Base-by-base conservation (phyloP, 2,888 invertebrate genomes). In the Nycteola revayana region DNA sequence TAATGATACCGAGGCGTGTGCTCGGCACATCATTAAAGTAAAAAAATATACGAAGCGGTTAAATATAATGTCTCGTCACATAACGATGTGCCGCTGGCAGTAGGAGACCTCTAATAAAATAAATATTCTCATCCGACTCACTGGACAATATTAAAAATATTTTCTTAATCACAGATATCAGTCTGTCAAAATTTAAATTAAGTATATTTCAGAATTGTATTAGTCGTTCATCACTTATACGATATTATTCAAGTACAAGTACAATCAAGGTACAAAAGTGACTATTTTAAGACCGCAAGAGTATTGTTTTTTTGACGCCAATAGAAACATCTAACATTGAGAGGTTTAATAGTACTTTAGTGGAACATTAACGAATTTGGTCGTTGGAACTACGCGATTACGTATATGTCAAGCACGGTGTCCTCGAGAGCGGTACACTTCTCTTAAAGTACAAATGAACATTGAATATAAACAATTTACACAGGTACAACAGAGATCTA, bases 111-210 rank as follows among this genome's bases (percentile, higher is more conserved):
- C 81, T 83, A 87, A 82, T 70, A 81, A 87, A 87, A 87, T 86
- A 85, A 87, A 86, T 85, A 86, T 82, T 82, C 70, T 79, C 79
- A 84, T 82, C 84, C 84, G 84, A 86, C 82, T 86, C 88, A 87
- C 88, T 88, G 88, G 88, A 87, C 81, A 83, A 83, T 87, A 87
- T 87, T 87, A 86, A 86, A 85, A 87, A 88, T 87, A 87, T 87
- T 84, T 81, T 87, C 83, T 85, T 87, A 87, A 88, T 88, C 88
- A 88, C 88, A 88, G 87, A 84, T 87, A 87, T 88, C 88, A 88
- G 88, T 88, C 88, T 88, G 88, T 86, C 79, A 84, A 80, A 88
- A 87, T 88, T 88, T 88, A 87, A 88, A 88, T 88, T 88, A 88
- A 88, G 87, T 88, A 88, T 87, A 88, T 88, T 84, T 86, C 86